Evolutionary conservation across 2,888 invertebrate genomes (phyloP).

Genomic region (Platycheirus rosarum): DNA sequence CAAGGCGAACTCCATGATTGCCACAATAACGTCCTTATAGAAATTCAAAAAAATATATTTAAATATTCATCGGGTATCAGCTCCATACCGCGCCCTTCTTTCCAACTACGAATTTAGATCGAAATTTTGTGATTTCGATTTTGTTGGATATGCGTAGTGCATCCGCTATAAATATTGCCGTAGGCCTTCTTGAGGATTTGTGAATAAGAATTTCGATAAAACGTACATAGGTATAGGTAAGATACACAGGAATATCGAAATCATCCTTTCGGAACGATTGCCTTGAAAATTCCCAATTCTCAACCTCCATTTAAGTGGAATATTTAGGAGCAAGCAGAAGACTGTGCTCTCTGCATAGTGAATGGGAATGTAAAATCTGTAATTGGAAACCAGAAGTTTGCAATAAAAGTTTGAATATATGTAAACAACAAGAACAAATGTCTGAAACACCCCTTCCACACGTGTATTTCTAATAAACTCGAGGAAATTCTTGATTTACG

Average conservation of each 20-base stretch:
- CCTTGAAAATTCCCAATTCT: not conserved
- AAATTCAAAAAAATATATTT: slow-evolving; percentile 47
- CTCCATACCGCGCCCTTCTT: too few species aligned
- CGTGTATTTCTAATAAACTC: slow-evolving; percentile 72
- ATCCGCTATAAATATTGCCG: slow-evolving; percentile 39
- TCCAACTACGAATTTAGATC: slow-evolving; percentile 40
- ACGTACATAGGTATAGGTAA: not conserved
- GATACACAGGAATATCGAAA: slow-evolving; percentile 31
- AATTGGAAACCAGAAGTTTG: slow-evolving; percentile 69
- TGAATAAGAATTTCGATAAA: slow-evolving; percentile 50
- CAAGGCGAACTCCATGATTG: not conserved
- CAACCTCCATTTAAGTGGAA: not conserved
- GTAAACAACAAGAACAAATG: slow-evolving; percentile 69
- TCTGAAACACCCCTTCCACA: slow-evolving; percentile 49
- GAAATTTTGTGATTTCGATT: slow-evolving; percentile 51
- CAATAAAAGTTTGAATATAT: slow-evolving; percentile 59
- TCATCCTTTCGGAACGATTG: slow-evolving; percentile 39
- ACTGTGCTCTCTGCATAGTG: slow-evolving; percentile 25
- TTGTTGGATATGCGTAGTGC: slow-evolving; percentile 49
- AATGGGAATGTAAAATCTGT: slow-evolving; percentile 48
- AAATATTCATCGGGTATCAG: slow-evolving; percentile 31
- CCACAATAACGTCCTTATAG: slow-evolving; percentile 17
- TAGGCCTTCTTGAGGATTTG: slow-evolving; percentile 43
- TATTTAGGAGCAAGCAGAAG: not conserved
- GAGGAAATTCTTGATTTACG: slow-evolving; percentile 69